Evolutionary conservation across 2,888 invertebrate genomes (phyloP).

Genomic region (Keiferia lycopersicella): DNA sequence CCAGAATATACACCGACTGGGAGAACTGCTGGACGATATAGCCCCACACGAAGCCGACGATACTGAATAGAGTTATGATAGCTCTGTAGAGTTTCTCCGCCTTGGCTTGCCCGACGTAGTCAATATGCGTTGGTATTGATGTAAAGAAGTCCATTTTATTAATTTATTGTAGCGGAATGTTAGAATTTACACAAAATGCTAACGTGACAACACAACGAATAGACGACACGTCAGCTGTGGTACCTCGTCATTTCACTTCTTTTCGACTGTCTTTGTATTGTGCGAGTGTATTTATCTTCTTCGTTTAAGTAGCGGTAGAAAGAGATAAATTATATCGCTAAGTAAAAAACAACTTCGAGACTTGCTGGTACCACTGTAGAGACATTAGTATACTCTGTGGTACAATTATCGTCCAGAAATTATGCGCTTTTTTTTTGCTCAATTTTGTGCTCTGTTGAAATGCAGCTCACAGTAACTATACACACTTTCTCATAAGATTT

Average conservation of each 20-base stretch:
- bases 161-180: slow-evolving; percentile 14
- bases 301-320: not conserved
- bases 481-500: too few relatives aligned
- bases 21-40: slow-evolving; percentile 97
- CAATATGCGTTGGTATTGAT: slow-evolving; percentile 80
- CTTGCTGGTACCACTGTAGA: not conserved
- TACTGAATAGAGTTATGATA: slow-evolving; percentile 94
- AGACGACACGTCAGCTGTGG: slow-evolving; percentile 27
- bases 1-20: slow-evolving; percentile 95
- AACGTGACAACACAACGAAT: slow-evolving; percentile 17
- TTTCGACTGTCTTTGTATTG: not conserved
- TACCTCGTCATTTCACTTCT: not conserved
- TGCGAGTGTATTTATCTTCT: not conserved
- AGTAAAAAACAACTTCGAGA: not conserved
- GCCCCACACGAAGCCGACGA: slow-evolving; percentile 95
- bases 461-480: not conserved
- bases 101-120: slow-evolving; percentile 94
- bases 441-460: not conserved
- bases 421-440: not conserved
- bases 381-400: not conserved
- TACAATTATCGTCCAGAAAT: slow-evolving; percentile 10
- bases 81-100: slow-evolving; percentile 94
- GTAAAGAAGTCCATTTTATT: slow-evolving; percentile 72
- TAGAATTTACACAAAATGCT: slow-evolving; percentile 2
- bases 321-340: not conserved